These are phyloP conservation scores for Muscicapa adusta DNA, from an alignment of 2,113 vertebrate species.

Conservation along the genomic window DNA sequence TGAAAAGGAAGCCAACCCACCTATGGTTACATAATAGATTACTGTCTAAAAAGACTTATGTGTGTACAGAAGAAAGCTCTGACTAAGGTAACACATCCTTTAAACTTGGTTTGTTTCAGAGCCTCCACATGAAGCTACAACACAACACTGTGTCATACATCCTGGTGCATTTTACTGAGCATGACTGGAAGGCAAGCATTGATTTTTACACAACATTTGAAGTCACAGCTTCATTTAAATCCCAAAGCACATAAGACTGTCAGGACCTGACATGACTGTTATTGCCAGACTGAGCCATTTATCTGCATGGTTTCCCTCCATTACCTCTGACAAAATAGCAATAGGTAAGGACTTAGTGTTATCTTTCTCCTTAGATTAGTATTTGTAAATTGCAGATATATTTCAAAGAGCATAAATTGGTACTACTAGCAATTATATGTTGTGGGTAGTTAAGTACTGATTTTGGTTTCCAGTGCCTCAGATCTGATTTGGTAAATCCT, in stretches of 20 bases:
- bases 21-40: not conserved
- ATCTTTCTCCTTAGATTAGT: not conserved
- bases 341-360: not conserved
- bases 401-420: not conserved
- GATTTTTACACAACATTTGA: not conserved
- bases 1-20: not conserved
- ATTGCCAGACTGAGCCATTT: not conserved
- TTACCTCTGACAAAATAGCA: not conserved
- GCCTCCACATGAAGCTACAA: not conserved
- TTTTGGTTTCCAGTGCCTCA: not conserved
- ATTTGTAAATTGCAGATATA: not conserved
- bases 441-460: not conserved
- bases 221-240: slow-evolving; percentile 27
- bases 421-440: not conserved
- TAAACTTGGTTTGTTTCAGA: not conserved
- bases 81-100: not conserved
- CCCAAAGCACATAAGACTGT: not conserved
- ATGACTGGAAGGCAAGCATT: not conserved
- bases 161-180: not conserved
- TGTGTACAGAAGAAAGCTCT: not conserved
- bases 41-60: not conserved
- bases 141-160: not conserved
- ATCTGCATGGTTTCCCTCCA: not conserved
- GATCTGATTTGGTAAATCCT: not conserved
- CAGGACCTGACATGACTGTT: not conserved